Base-by-base conservation (phyloP, 1,140 invertebrate genomes). In the Venturia canescens region DNA sequence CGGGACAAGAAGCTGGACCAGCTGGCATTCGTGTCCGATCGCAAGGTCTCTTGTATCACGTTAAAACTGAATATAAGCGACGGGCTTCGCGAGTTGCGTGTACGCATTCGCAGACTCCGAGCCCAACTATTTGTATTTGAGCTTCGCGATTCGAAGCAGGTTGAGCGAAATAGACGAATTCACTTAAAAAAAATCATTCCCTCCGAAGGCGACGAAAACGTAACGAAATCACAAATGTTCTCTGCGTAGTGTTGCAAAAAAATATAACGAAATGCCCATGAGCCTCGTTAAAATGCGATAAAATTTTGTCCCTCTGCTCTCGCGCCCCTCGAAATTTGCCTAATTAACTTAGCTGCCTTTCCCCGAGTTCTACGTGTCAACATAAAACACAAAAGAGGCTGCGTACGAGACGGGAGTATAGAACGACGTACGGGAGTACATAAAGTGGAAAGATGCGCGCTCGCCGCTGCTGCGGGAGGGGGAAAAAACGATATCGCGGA, bases 1-100 rank as follows among this genome's bases (percentile, higher is more conserved):
- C n/a, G 57, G 26, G 70, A 82, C 86, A 92, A 93, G 86, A 94
- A 94, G 88, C 79, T 94, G 80, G 93, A 93, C 86, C 93, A 94
- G 85, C 89, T 93, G 80, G 85, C 93, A 57, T 90, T 92, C 76
- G 85, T 93, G 60, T 44, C 69, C 26, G 60, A 57, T 63, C 18
- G 53, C 53, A 76, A 76, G 23, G 53, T 29, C 60, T 27, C 23
- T 26, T 63, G 23, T 26, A 29, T 1, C 26, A 26, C 60, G 60
- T 63, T 13, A n/a, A 2, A 63, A 23, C 23, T 15, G 23, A 63
- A 63, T 57, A 57, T n/a, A n/a, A 63, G 23, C 21, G 60, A 63
- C 23, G 23, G 15, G 9, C 7, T 63, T 63, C 16, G 60, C 26
- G 21, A 9, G 0, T 34, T 53, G 15, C 50, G 50, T 53, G 13